Evolutionary conservation across 2,888 invertebrate genomes (phyloP), one percentile per base, ranked within the genome.

Genomic region (Athalia circularis): DNA sequence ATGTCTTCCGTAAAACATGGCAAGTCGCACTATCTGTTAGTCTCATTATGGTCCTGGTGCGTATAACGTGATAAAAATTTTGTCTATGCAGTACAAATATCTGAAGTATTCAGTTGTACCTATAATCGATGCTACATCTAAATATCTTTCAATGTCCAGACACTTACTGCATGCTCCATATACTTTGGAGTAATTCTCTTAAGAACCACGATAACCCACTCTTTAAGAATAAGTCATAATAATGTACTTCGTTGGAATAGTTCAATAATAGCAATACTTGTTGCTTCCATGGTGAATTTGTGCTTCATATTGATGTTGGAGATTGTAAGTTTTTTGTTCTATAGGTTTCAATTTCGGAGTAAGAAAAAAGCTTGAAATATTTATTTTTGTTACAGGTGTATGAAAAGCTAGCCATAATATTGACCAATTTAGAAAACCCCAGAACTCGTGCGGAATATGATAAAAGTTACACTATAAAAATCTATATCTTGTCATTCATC

Each of bases 361-460:
- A 29, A 29, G 29, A 29, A 29, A 29, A 1, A 29, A 29, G 29
- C 29, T 29, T 57, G 13, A 47, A 59, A 59, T 6, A 59, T 45
- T 29, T 57, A 47, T 72, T 59, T 80, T 72, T 78, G 70, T 87
- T 86, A 76, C 79, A 90, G 90, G 72, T 86, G 29, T 90, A 89
- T 80, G 80, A 81, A 54, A 82, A 80, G 70, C 72, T 90, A 5
- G 85, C 89, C 5, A 79, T 87, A 62, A 80, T 80, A 80, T 78
- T 91, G 78, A 90, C 90, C 5, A 82, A 86, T 48, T 81, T 86
- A 74, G 91, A 91, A 83, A 90, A 90, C 82, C 90, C 90, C 68
- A 85, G 88, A 79, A 90, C 90, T 0, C 86, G 88, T 79, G 78
- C 83, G 5, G 86, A 88, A 61, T 90, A 87, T 80, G 87, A 89